phyloP scores from a whole-genome alignment of 2,888 invertebrate genomes.

The Hetaerina titia region DNA sequence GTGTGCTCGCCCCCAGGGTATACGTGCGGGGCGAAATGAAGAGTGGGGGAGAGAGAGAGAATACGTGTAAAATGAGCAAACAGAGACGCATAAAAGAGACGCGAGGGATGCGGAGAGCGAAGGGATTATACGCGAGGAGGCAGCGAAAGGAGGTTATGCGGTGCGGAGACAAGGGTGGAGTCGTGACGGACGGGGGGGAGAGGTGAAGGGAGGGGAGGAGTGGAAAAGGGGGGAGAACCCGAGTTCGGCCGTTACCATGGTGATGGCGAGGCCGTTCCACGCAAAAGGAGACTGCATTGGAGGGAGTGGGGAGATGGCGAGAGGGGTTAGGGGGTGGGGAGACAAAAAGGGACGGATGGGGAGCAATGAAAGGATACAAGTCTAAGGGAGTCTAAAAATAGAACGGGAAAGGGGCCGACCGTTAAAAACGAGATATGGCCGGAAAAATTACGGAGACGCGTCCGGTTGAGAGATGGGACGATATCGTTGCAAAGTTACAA shows the following conservation, averaged over 20 bases:
- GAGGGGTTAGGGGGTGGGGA: not conserved
- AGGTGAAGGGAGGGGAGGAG: not conserved
- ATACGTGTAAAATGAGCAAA: not conserved
- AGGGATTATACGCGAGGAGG: not conserved
- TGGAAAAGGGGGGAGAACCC: not conserved
- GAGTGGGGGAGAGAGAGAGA: not conserved
- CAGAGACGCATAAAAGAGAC: not conserved
- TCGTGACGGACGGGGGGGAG: not conserved
- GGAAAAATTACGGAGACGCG: not conserved
- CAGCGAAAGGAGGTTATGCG: slow-evolving; percentile 23
- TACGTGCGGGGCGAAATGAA: not conserved
- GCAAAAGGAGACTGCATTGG: not conserved
- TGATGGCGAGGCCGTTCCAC: slow-evolving; percentile 44
- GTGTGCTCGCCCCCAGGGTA: too few relatives aligned
- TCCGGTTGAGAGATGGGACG: not conserved
- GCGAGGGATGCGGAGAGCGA: not conserved
- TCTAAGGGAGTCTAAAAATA: slow-evolving; percentile 17
- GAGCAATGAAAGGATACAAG: slow-evolving; percentile 25
- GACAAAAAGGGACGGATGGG: not conserved
- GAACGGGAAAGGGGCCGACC: not conserved
- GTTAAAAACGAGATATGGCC: not conserved
- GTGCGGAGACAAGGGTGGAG: not conserved
- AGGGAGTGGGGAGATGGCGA: not conserved
- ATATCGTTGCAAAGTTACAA: not conserved
- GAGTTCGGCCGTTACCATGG: slow-evolving; percentile 53